Evolutionary conservation across 53 echinoderm and acorn worm species (phyloP), one percentile per base, ranked within the genome.

Genomic region (Astropecten irregularis): DNA sequence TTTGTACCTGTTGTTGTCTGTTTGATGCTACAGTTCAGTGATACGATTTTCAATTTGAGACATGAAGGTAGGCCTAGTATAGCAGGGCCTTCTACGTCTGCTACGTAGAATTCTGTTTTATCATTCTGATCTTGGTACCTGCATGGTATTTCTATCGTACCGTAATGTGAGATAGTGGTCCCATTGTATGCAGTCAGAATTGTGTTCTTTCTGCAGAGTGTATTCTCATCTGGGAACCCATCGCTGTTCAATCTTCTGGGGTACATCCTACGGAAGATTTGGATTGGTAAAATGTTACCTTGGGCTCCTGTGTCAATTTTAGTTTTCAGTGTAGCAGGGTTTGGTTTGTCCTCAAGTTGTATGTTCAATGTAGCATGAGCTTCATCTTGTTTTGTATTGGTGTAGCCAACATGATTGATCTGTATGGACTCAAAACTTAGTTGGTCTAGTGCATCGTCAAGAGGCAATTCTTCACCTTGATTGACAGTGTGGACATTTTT

Each of bases 161-260:
- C 91, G 47, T 82, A 71, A 9, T 88, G 88, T 31, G 69, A 34
- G 54, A 92, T 92, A 36, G 5, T 34, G 15, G 83, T 84, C 5
- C 70, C 92, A 61, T 87, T 91, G 60, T 87, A 83, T 42, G 84
- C 91, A 1, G 87, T 83, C 14, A 88, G 59, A 11, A 66, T 31
- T 10, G 91, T 84, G 10, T 57, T 40, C 21, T 46, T 42, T 44
- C 25, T 38, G 31, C 4, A 34, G 15, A n/a, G 7, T 15, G 20
- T 19, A 4, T 46, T 28, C 63, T 58, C 38, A 33, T 57, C 27
- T 30, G 89, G 91, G 36, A 37, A 15, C 7, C 84, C 88, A 9
- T 40, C 65, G 31, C 31, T 61, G 1, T 61, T 33, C 19, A 84
- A 37, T 39, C 58, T 36, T 32, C 52, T 71, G 9, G 84, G 84